A percentile compares a stretch with the other conserved stretches of the same genome.
These are phyloP conservation scores for Porites lutea DNA, from an alignment of 64 coral and sea anemone genomes.

Conservation along the genomic window DNA sequence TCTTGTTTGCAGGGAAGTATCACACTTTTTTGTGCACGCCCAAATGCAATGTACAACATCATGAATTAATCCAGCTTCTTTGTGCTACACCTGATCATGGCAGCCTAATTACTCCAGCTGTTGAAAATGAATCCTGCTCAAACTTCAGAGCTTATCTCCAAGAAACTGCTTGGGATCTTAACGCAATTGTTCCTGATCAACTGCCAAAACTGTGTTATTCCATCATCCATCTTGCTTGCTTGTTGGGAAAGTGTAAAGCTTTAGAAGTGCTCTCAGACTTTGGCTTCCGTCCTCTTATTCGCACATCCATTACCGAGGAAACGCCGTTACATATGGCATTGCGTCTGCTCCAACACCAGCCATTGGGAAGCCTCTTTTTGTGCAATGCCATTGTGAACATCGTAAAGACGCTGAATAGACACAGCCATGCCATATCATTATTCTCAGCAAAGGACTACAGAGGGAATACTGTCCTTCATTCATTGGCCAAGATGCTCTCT, in stretches of 20 bases:
- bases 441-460: slow-evolving; percentile 10
- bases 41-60: not conserved
- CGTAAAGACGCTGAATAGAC: not conserved
- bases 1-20: not conserved
- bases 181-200: not conserved
- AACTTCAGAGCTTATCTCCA: not conserved
- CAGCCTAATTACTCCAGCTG: not conserved
- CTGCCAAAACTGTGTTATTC: not conserved
- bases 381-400: not conserved
- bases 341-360: not conserved
- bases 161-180: not conserved
- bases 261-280: slow-evolving; percentile 11
- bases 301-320: slow-evolving; percentile 7
- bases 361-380: not conserved
- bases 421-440: slow-evolving; percentile 6
- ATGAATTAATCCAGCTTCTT: not conserved
- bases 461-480: slow-evolving; percentile 19
- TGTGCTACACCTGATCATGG: slow-evolving; percentile 17
- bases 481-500: not conserved
- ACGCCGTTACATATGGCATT: not conserved
- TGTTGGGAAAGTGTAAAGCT: slow-evolving; percentile 5
- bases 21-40: not conserved
- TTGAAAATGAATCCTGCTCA: not conserved
- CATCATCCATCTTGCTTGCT: slow-evolving; percentile 7
- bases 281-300: slow-evolving; percentile 9